These are phyloP conservation scores for Glandiceps talaboti DNA, from an alignment of 53 echinoderm and acorn worm species.

Conservation along the genomic window DNA sequence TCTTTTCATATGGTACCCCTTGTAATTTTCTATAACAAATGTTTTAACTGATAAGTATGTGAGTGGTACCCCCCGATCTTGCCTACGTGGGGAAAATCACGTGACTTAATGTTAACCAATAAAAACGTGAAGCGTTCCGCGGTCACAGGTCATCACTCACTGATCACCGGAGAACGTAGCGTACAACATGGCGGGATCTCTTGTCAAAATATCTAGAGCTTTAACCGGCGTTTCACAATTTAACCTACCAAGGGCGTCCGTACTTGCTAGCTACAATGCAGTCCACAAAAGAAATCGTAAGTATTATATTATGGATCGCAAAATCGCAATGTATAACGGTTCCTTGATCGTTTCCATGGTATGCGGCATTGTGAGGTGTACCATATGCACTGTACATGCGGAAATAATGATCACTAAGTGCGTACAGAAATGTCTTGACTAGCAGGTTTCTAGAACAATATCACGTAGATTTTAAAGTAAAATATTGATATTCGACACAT, in stretches of 20 bases:
- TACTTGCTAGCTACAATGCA: constrained; percentile 27
- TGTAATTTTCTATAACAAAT: too few species aligned
- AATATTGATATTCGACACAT: too few species aligned
- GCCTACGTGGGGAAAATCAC: neutral
- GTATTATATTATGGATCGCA: constrained; percentile 25
- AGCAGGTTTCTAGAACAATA: too few species aligned
- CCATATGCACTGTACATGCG: too few species aligned
- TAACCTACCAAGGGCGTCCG: constrained; percentile 33
- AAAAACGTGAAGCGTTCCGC: neutral
- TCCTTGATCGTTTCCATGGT: too few species aligned
- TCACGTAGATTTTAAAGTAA: too few species aligned
- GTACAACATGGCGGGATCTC: constrained; percentile 67
- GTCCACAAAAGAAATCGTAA: constrained; percentile 56
- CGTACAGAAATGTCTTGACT: too few species aligned
- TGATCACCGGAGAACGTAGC: neutral
- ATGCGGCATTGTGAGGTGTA: too few species aligned
- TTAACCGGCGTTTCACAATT: constrained; percentile 37
- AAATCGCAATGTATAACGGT: too few species aligned
- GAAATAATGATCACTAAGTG: too few species aligned
- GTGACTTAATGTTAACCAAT: neutral
- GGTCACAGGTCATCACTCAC: neutral
- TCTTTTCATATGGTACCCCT: too few species aligned
- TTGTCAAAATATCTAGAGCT: constrained; percentile 71
- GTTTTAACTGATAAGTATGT: too few species aligned
- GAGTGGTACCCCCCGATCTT: neutral